Base-by-base conservation (phyloP, 2,797 vertebrate genomes). In the Cossypha caffra region DNA sequence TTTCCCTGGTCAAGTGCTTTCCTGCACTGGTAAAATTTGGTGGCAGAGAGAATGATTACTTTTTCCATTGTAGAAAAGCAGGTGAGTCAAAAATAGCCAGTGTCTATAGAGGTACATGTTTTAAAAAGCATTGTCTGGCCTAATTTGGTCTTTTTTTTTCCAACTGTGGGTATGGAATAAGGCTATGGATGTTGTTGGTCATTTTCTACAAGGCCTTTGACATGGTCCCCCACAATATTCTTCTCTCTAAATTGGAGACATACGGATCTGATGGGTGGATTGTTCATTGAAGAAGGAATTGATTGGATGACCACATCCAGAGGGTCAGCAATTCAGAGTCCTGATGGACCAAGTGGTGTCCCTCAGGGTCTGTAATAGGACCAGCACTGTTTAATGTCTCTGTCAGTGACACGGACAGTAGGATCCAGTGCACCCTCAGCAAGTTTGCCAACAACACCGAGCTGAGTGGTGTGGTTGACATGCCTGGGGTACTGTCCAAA, bases 141-240 rank as follows among this genome's bases (percentile, higher is more conserved):
- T 68, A 68, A 14, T 5, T 25, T 16, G 11, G 11, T 25, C 3
- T 3, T 15, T 33, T 12, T 13, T n/a, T 26, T 42, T 20, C 40
- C 20, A 5, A 12, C 33, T 5, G 0, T 54, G 52, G 20, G 11
- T 69, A 20, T 17, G 7, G 1, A 52, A 47, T 79, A 66, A 75
- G 26, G 24, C 52, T 52, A 23, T 3, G 1, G 45, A 37, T 78
- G 9, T 61, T 0, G 0, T 59, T 5, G 3, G 1, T 52, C 19
- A 16, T 69, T 57, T 55, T 74, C 42, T 57, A 2, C 48, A 82
- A 62, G 33, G 18, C 52, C 47, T 89, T 85, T 86, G 37, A 42
- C 42, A 16, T 0, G 2, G 51, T 33, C 20, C 23, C 26, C 13
- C 38, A 37, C 24, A 61, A 28, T 16, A 57, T 66, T 21, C 31